A percentile compares a stretch with the other conserved stretches of the same genome.
phyloP scores from a whole-genome alignment of 2,888 invertebrate genomes.

The Polyommatus icarus region DNA sequence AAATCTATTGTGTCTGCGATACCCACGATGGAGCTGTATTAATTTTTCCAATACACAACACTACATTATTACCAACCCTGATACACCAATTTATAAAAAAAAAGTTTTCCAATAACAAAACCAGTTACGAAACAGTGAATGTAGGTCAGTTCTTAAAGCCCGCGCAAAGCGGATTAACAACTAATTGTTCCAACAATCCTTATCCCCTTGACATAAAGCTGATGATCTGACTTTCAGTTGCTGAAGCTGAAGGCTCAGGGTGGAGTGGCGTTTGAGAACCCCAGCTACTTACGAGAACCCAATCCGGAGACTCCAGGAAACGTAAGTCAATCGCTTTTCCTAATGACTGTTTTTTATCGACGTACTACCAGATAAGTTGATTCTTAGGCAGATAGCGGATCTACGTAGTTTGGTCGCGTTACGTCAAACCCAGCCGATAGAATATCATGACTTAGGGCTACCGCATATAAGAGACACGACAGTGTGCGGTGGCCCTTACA shows the following conservation, averaged over 20 bases:
- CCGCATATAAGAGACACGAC: too few species aligned
- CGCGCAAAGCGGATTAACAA: slow-evolving; percentile 17
- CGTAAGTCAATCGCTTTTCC: slow-evolving; percentile 66
- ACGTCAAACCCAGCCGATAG: too few species aligned
- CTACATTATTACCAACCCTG: too few species aligned
- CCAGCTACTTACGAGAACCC: slow-evolving; percentile 89
- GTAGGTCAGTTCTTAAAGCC: background rate
- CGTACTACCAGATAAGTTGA: too few species aligned
- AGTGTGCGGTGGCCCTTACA: too few species aligned
- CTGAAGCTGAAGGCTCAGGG: slow-evolving; percentile 84
- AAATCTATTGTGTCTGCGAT: too few species aligned
- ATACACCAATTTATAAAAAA: background rate
- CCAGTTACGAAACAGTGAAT: background rate
- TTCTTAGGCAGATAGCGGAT: too few species aligned
- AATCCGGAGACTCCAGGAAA: slow-evolving; percentile 88
- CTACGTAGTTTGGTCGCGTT: too few species aligned
- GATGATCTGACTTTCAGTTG: slow-evolving; percentile 60
- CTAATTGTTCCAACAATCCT: slow-evolving; percentile 16
- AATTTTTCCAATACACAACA: too few species aligned
- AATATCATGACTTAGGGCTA: too few species aligned
- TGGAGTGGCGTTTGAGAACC: slow-evolving; percentile 91
- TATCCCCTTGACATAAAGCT: slow-evolving; percentile 19
- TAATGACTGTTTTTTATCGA: too few species aligned
- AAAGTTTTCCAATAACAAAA: background rate
- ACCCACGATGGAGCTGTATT: too few species aligned